phyloP scores from a whole-genome alignment of 2,113 vertebrate species.

The Sardina pilchardus region DNA sequence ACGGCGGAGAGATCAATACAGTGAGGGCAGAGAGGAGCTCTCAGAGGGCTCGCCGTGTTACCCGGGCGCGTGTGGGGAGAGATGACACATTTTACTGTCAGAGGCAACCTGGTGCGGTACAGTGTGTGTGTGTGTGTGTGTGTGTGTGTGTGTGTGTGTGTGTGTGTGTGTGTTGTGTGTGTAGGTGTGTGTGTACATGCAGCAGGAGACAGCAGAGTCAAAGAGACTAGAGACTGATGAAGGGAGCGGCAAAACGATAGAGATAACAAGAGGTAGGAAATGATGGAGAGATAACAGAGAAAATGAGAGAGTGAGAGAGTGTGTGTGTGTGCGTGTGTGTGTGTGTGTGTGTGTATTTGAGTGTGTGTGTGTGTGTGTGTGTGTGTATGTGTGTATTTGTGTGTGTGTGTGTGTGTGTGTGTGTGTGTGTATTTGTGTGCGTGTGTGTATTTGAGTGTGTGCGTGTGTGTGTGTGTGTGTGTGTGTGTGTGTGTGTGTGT shows the following conservation, averaged over 20 bases:
- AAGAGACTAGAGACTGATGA: not conserved
- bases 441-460: not conserved
- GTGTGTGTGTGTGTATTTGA: not conserved
- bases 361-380: not conserved
- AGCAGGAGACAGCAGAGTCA: not conserved
- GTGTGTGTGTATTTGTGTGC: slow-evolving; percentile 13
- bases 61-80: slow-evolving; percentile 29
- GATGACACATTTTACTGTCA: slow-evolving; percentile 62
- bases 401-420: slow-evolving; percentile 9
- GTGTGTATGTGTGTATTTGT: not conserved
- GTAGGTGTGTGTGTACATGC: not conserved
- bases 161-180: not conserved
- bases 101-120: slow-evolving; percentile 30
- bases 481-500: not conserved
- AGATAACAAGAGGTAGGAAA: slow-evolving; percentile 33
- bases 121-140: slow-evolving; percentile 30
- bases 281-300: too few species aligned
- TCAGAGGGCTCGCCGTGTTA: slow-evolving; percentile 57
- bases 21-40: slow-evolving; percentile 50
- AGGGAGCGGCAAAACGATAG: not conserved
- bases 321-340: not conserved
- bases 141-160: slow-evolving; percentile 28
- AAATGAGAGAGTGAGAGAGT: too few species aligned
- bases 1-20: slow-evolving; percentile 61
- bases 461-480: too few species aligned